Evolutionary conservation across 2,113 vertebrate species (phyloP).

Genomic region (Gopherus evgoodei): DNA sequence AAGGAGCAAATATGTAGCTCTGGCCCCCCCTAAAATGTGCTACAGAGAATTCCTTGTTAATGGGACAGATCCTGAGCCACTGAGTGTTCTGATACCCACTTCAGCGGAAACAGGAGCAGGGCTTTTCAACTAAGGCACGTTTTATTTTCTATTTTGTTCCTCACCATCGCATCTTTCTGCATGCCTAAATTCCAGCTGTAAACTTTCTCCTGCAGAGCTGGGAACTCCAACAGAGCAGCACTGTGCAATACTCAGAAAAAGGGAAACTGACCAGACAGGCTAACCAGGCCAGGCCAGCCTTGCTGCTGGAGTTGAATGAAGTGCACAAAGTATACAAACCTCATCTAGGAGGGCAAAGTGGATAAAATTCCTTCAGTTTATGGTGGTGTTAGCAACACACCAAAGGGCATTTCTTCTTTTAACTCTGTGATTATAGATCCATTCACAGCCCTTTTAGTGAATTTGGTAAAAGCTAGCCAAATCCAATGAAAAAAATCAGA

Average conservation of each 20-base stretch:
- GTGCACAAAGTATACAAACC: not conserved
- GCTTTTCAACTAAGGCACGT: not conserved
- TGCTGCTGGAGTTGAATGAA: fast-evolving
- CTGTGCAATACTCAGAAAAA: not conserved
- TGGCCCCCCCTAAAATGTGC: not conserved
- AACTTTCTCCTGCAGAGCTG: not conserved
- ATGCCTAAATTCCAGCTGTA: not conserved
- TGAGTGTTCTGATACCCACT: not conserved
- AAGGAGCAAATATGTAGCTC: not conserved
- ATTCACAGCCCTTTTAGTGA: not conserved
- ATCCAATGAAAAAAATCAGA: conserved; percentile 12
- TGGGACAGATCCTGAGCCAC: fast-evolving
- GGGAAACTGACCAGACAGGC: not conserved
- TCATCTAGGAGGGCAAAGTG: not conserved
- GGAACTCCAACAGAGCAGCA: not conserved
- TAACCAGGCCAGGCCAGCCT: not conserved
- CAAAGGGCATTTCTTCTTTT: not conserved
- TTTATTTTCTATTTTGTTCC: fast-evolving
- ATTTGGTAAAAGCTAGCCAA: conserved; percentile 12
- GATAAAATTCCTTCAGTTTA: not conserved
- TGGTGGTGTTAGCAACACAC: not conserved
- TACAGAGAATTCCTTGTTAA: not conserved
- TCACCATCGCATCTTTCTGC: not conserved
- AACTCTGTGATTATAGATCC: not conserved
- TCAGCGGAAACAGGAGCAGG: not conserved